These are phyloP conservation scores for Orycteropus afer DNA, from an alignment of 2,113 vertebrate species.

Conservation along the genomic window DNA sequence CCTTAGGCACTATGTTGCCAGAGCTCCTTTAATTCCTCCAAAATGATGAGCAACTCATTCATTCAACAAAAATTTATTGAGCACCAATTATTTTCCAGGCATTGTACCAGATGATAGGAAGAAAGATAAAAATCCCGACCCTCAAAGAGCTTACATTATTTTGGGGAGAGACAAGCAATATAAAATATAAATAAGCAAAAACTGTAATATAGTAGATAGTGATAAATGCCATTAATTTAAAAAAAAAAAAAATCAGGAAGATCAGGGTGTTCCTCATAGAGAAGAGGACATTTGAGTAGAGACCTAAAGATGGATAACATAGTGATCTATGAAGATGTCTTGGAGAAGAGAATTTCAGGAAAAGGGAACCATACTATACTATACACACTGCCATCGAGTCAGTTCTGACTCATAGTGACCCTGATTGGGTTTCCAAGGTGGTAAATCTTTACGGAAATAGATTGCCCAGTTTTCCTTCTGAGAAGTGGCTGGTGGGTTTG, in stretches of 20 bases:
- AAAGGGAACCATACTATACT: too few relatives aligned
- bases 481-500: too few relatives aligned
- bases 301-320: background rate
- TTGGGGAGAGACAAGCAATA: background rate
- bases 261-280: background rate
- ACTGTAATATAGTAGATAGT: background rate
- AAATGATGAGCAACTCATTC: conserved; percentile 13
- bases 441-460: too few relatives aligned
- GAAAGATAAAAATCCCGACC: conserved; percentile 23
- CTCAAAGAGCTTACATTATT: conserved; percentile 36
- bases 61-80: background rate
- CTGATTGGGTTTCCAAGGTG: too few relatives aligned
- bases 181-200: background rate
- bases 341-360: background rate
- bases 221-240: background rate
- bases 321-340: background rate
- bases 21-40: background rate
- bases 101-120: background rate
- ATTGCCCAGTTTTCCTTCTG: too few relatives aligned
- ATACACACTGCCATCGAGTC: too few relatives aligned
- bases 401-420: too few relatives aligned
- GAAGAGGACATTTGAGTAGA: background rate
- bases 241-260: background rate
- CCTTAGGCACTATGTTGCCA: too few relatives aligned
- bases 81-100: background rate